Evolutionary conservation across 2,797 vertebrate genomes (phyloP).

Genomic region (Lepus townsendii): DNA sequence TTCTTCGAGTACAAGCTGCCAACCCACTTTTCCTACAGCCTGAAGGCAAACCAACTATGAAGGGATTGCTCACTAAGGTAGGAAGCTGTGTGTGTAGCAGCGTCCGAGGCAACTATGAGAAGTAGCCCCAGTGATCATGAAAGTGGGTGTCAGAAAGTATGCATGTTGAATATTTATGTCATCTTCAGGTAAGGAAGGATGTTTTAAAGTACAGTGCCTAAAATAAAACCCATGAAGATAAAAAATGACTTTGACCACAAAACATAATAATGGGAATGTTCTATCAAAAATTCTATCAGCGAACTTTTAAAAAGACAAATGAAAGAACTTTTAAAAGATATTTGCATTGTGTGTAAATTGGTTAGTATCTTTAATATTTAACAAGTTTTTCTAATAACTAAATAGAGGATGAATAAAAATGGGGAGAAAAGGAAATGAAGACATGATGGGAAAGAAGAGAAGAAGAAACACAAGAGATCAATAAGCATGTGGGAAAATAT

Average conservation of each 20-base stretch:
- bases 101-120: background rate
- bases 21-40: conserved; percentile 95
- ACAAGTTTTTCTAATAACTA: background rate
- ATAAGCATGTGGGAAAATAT: background rate
- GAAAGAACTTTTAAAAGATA: conserved; percentile 23
- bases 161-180: background rate
- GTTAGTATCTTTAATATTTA: background rate
- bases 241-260: conserved; percentile 20
- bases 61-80: conserved; percentile 97
- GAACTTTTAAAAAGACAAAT: background rate
- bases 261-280: conserved; percentile 25
- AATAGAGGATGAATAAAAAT: background rate
- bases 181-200: background rate
- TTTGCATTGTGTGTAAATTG: background rate
- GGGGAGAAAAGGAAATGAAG: background rate
- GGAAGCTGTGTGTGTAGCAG: background rate
- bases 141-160: background rate
- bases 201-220: conserved; percentile 23
- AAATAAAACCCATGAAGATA: background rate
- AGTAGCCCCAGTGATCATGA: background rate
- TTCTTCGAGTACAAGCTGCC: conserved; percentile 95
- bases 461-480: background rate
- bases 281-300: background rate
- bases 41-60: conserved; percentile 93
- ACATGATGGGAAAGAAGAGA: background rate